Percentiles rank a stretch among this genome's conserved stretches.
phyloP scores from a whole-genome alignment of 1,140 invertebrate genomes.

The Lycorma delicatula region DNA sequence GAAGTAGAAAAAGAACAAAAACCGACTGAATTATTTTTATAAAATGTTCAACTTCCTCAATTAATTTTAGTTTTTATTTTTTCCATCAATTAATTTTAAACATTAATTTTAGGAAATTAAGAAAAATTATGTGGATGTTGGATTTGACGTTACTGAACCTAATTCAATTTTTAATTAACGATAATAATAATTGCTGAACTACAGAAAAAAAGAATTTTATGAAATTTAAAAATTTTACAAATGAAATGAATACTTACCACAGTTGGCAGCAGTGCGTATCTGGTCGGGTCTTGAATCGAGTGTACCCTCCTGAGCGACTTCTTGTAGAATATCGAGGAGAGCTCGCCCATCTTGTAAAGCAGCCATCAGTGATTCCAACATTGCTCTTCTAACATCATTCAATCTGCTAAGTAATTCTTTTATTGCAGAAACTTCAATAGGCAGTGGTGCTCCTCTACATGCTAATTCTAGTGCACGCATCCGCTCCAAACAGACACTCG shows the following conservation, averaged over 20 bases:
- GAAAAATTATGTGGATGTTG: too few species aligned
- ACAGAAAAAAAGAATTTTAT: too few species aligned
- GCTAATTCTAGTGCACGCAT: constrained; percentile 55
- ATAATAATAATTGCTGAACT: too few species aligned
- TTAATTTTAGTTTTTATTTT: too few species aligned
- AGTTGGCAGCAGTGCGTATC: constrained; percentile 44
- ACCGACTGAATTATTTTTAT: too few species aligned
- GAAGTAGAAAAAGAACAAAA: too few species aligned
- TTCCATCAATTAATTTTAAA: too few species aligned
- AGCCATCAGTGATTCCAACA: constrained; percentile 66
- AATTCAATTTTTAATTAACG: too few species aligned
- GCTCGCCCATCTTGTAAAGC: constrained; percentile 70
- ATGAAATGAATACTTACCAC: neutral
- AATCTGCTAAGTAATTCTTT: constrained; percentile 53
- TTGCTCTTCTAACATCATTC: constrained; percentile 53
- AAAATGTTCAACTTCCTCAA: too few species aligned
- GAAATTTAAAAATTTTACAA: too few species aligned
- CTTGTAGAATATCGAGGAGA: constrained; percentile 58
- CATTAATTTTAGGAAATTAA: too few species aligned
- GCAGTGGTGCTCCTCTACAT: constrained; percentile 50
- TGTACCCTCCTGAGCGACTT: constrained; percentile 54
- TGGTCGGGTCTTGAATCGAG: constrained; percentile 64
- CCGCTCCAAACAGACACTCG: constrained; percentile 56
- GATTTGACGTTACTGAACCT: too few species aligned
- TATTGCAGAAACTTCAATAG: constrained; percentile 56